These are phyloP conservation scores for Achatina immaculata DNA, from an alignment of 1,140 invertebrate species.

Conservation along the genomic window DNA sequence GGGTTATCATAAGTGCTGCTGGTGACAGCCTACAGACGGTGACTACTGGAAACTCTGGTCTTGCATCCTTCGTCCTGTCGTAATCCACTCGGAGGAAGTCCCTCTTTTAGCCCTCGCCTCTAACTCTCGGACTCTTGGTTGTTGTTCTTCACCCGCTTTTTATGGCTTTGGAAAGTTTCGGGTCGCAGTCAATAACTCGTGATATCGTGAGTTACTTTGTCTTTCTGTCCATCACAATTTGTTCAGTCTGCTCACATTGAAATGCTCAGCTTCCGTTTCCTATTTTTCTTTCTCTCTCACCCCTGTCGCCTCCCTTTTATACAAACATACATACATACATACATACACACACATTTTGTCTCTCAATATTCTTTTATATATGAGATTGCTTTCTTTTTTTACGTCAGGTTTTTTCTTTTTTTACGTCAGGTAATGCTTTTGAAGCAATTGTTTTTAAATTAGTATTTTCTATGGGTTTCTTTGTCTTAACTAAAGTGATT, in stretches of 20 bases:
- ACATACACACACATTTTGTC: neutral
- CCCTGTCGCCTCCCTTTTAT: neutral
- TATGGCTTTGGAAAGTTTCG: too few relatives aligned
- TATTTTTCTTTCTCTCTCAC: neutral
- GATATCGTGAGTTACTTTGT: too few relatives aligned
- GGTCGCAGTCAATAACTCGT: too few relatives aligned
- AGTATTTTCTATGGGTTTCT: too few relatives aligned
- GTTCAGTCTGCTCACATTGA: neutral
- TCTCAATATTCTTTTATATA: neutral
- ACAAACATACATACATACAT: neutral
- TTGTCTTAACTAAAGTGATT: too few relatives aligned
- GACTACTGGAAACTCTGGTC: constrained; percentile 15
- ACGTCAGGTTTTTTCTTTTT: neutral
- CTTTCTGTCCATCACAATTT: neutral
- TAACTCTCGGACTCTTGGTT: too few relatives aligned
- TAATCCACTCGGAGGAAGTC: neutral
- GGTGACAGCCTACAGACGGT: constrained; percentile 5
- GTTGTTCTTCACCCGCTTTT: too few relatives aligned
- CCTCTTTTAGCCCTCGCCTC: neutral
- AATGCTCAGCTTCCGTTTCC: neutral
- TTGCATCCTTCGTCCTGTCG: neutral
- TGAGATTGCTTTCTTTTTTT: neutral
- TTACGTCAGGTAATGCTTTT: neutral
- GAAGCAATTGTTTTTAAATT: too few relatives aligned
- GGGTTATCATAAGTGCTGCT: constrained; percentile 29